Conservation (phyloP, 2,888 invertebrate species). For the Isoperla grammatica region DNA sequence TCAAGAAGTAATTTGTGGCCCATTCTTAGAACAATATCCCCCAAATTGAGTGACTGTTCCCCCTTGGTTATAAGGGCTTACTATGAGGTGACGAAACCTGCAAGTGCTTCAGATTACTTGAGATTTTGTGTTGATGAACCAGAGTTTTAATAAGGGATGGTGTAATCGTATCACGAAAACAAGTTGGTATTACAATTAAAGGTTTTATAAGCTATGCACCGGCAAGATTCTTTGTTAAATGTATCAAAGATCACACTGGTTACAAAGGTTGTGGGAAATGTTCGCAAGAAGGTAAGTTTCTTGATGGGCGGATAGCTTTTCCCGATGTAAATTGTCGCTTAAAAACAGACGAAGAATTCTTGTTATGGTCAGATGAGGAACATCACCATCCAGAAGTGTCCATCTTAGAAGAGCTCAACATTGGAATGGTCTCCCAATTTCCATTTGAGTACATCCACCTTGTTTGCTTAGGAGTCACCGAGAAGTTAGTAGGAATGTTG, state of each 20-base stretch:
- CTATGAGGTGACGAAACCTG: slow-evolving; percentile 26
- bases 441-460: neutral
- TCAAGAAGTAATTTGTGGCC: slow-evolving; percentile 29
- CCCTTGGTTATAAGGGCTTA: slow-evolving; percentile 20
- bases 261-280: slow-evolving; percentile 27
- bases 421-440: neutral
- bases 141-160: slow-evolving; percentile 5
- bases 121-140: slow-evolving; percentile 25
- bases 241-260: slow-evolving; percentile 18
- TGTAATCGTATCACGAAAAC: neutral
- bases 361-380: neutral
- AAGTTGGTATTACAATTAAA: slow-evolving; percentile 5
- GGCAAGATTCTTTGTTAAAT: slow-evolving; percentile 25
- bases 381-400: neutral
- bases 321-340: neutral
- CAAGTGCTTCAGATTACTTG: slow-evolving; percentile 7
- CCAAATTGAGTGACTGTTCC: neutral
- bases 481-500: neutral
- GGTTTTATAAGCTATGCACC: slow-evolving; percentile 27
- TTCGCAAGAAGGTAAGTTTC: slow-evolving; percentile 8
- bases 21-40: slow-evolving; percentile 20
- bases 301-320: slow-evolving; percentile 15
- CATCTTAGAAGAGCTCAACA: neutral
- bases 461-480: neutral
- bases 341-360: neutral